Evolutionary conservation across 2,797 vertebrate species (phyloP).

Genomic region (Pachyuromys duprasi): DNA sequence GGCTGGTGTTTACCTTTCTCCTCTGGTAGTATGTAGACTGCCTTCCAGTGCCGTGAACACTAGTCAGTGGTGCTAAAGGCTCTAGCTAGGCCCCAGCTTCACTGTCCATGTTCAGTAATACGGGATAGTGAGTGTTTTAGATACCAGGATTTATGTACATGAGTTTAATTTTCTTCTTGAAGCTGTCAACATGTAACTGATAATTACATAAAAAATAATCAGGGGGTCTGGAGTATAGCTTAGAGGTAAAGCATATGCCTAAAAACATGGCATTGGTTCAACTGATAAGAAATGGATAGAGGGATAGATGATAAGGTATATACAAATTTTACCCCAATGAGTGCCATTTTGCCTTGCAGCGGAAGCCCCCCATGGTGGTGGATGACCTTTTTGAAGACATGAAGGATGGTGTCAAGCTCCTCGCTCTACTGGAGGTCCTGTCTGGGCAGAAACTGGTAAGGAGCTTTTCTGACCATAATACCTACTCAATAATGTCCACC

Average conservation of each 20-base stretch:
- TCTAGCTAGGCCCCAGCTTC: background rate
- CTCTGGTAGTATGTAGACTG: too few species aligned
- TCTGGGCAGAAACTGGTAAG: constrained; percentile 98
- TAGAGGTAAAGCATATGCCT: background rate
- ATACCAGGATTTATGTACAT: background rate
- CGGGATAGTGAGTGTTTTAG: background rate
- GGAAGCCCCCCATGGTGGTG: constrained; percentile 93
- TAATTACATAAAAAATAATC: background rate
- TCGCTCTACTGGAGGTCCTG: constrained; percentile 96
- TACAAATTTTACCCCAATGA: background rate
- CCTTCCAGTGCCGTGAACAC: background rate
- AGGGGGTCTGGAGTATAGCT: background rate
- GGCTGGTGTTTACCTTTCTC: background rate
- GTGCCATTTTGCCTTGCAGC: constrained; percentile 84
- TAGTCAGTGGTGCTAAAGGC: background rate
- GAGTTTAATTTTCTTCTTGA: background rate
- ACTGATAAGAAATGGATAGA: background rate
- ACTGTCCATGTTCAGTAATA: background rate
- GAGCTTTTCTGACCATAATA: background rate
- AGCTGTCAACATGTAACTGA: background rate
- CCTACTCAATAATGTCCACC: background rate
- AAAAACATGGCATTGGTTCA: background rate
- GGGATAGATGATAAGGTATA: background rate
- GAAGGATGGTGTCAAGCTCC: constrained; percentile 96
- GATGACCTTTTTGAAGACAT: constrained; percentile 98